Percentiles rank a stretch among this genome's conserved stretches.
Conservation (phyloP, 2,888 invertebrate species). For the Clepsis dumicolana region DNA sequence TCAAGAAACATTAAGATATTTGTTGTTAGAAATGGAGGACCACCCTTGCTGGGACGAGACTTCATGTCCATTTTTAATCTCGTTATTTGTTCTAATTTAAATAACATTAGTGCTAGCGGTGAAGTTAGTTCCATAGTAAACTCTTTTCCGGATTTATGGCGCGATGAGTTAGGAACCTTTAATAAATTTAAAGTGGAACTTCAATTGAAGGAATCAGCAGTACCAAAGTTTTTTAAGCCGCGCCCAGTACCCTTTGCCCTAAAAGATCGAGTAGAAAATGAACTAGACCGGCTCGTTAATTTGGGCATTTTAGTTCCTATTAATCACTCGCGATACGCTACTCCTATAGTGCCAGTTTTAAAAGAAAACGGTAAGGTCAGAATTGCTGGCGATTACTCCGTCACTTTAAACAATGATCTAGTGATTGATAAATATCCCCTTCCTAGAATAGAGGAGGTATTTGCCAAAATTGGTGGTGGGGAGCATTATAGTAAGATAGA, state of each 20-base stretch:
- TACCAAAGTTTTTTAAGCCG: constrained; percentile 45
- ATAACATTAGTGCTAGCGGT: constrained; percentile 8
- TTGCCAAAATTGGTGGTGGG: constrained; percentile 3
- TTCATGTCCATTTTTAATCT: constrained; percentile 36
- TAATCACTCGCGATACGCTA: constrained; percentile 39
- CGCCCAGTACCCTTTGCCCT: constrained; percentile 50
- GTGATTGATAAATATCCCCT: constrained; percentile 46
- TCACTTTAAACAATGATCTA: constrained; percentile 49
- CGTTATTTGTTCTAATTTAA: not conserved
- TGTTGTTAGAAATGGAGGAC: constrained; percentile 32
- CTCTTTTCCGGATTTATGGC: constrained; percentile 6
- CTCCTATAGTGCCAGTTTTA: constrained; percentile 44
- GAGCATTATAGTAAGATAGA: constrained; percentile 5
- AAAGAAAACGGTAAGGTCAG: constrained; percentile 44
- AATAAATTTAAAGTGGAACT: constrained; percentile 39
- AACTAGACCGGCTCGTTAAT: constrained; percentile 38
- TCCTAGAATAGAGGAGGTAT: constrained; percentile 13
- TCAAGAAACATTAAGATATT: constrained; percentile 18
- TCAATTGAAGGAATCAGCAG: constrained; percentile 22
- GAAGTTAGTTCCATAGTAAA: no score
- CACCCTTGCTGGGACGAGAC: constrained; percentile 41
- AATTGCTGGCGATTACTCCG: constrained; percentile 49
- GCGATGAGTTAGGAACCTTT: constrained; percentile 36
- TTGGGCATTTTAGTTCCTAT: constrained; percentile 47
- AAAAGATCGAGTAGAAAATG: constrained; percentile 47